Percentiles rank a stretch among this genome's conserved stretches.
phyloP scores from a whole-genome alignment of 2,113 vertebrate species.

The Helogale parvula region DNA sequence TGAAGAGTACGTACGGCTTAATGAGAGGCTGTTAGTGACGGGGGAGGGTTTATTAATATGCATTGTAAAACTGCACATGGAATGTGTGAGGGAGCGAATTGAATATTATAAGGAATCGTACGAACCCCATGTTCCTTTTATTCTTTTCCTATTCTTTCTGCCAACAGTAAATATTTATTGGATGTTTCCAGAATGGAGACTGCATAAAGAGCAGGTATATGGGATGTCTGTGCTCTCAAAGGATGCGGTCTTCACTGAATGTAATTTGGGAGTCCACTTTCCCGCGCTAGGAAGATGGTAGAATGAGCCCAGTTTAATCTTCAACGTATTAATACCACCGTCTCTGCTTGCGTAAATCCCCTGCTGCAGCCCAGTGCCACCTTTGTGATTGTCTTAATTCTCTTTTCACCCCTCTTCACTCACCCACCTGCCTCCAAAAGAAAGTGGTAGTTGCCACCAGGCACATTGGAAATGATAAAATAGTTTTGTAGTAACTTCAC shows the following conservation, averaged over 20 bases:
- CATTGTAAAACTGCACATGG: background rate
- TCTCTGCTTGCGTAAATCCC: background rate
- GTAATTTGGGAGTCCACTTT: background rate
- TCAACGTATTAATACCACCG: background rate
- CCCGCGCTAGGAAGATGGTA: background rate
- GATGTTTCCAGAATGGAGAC: background rate
- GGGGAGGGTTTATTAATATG: background rate
- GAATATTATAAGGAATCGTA: background rate
- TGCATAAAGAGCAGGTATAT: background rate
- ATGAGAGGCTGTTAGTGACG: background rate
- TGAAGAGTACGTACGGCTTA: background rate
- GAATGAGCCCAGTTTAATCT: background rate
- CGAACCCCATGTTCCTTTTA: background rate
- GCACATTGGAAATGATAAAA: background rate
- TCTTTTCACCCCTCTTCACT: background rate
- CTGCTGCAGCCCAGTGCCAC: background rate
- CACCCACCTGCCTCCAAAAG: background rate
- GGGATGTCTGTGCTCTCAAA: background rate
- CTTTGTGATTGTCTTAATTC: background rate
- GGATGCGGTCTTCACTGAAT: background rate
- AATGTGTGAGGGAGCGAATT: background rate
- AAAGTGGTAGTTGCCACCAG: background rate
- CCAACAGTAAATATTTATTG: slow-evolving; percentile 9
- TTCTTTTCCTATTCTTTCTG: background rate
- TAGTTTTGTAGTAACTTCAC: background rate